Evolutionary conservation across 2,113 vertebrate genomes (phyloP).

Genomic region (Triplophysa tibetana): DNA sequence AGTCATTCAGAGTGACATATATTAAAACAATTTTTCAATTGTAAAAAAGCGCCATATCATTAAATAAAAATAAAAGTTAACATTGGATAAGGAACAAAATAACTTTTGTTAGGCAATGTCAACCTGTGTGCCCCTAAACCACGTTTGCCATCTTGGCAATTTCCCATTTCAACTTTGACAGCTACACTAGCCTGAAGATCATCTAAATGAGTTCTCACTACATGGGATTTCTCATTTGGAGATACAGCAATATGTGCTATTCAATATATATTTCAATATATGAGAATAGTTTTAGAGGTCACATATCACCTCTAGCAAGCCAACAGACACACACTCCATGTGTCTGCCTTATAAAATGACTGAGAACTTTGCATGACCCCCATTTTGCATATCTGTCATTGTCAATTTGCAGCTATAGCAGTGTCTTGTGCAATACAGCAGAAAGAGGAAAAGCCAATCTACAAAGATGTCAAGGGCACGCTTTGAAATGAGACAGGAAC

Average conservation of each 20-base stretch:
- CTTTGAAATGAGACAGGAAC: slow-evolving; percentile 69
- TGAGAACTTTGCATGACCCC: slow-evolving; percentile 69
- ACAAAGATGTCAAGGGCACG: slow-evolving; percentile 69
- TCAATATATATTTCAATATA: slow-evolving; percentile 40
- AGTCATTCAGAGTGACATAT: slow-evolving; percentile 8
- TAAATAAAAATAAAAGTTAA: too few relatives aligned
- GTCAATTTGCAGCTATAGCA: slow-evolving; percentile 65
- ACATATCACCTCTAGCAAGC: slow-evolving; percentile 54
- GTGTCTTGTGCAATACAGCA: slow-evolving; percentile 57
- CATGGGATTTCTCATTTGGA: slow-evolving; percentile 45
- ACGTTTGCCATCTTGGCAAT: slow-evolving; percentile 40
- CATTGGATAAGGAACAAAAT: neutral
- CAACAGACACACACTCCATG: slow-evolving; percentile 55
- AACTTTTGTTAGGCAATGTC: slow-evolving; percentile 36
- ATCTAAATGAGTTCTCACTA: slow-evolving; percentile 53
- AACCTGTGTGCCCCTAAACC: slow-evolving; percentile 43
- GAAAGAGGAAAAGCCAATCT: slow-evolving; percentile 57
- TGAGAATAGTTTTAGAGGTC: slow-evolving; percentile 57
- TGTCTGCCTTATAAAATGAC: slow-evolving; percentile 58
- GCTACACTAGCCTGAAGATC: slow-evolving; percentile 54
- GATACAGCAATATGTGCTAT: slow-evolving; percentile 43
- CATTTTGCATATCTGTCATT: slow-evolving; percentile 71
- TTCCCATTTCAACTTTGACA: slow-evolving; percentile 54
- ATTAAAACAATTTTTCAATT: neutral
- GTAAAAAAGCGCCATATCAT: too few relatives aligned